Evolutionary conservation across 2,888 invertebrate species (phyloP).

Genomic region (Thymelicus lineola): DNA sequence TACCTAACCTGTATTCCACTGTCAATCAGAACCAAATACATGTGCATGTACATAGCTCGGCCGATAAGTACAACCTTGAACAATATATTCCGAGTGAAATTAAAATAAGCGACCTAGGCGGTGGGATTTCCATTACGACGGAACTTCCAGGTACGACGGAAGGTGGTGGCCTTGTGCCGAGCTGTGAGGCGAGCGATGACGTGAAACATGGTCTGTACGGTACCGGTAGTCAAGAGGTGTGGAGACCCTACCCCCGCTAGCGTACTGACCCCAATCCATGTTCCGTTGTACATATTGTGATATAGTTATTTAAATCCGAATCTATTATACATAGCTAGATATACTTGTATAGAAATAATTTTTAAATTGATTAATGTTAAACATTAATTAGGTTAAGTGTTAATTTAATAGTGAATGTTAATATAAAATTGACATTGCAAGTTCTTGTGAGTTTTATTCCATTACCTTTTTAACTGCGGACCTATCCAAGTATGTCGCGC

Average conservation of each 20-base stretch:
- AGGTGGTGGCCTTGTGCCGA: constrained; percentile 78
- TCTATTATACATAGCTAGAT: constrained; percentile 42
- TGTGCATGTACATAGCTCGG: constrained; percentile 89
- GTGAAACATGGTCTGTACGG: constrained; percentile 78
- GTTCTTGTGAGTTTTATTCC: constrained; percentile 44
- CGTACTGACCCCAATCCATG: constrained; percentile 52
- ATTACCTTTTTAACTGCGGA: not conserved
- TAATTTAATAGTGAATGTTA: constrained; percentile 56
- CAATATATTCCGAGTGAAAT: constrained; percentile 86
- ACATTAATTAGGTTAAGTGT: constrained; percentile 80
- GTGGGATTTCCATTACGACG: constrained; percentile 84
- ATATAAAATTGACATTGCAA: constrained; percentile 50
- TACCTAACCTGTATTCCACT: constrained; percentile 92
- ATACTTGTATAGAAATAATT: constrained; percentile 52
- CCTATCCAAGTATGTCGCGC: too few relatives aligned
- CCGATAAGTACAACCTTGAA: constrained; percentile 87
- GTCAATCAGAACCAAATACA: constrained; percentile 95
- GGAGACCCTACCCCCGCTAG: constrained; percentile 87
- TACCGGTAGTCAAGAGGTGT: constrained; percentile 83
- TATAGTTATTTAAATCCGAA: constrained; percentile 60
- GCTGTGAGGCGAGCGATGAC: constrained; percentile 82
- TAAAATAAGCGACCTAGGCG: constrained; percentile 86
- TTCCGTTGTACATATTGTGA: constrained; percentile 81
- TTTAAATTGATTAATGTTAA: constrained; percentile 75
- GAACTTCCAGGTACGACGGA: constrained; percentile 78